Percentiles rank a stretch among this genome's conserved stretches.
Conservation (phyloP, 2,888 invertebrate species). For the Athalia circularis region DNA sequence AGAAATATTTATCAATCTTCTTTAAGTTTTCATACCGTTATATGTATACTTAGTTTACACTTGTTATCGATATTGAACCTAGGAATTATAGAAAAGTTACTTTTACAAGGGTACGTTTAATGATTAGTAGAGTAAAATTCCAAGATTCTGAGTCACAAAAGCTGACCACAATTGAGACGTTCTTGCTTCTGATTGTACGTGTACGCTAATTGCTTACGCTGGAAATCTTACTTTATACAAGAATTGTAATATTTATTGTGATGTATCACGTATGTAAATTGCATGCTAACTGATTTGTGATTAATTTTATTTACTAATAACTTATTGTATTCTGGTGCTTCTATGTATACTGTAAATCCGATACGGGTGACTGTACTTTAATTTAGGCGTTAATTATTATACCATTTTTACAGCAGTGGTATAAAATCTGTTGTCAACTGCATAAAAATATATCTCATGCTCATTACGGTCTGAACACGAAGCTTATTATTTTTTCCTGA, state of each 20-base stretch:
- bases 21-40: not conserved
- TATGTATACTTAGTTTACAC: not conserved
- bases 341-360: no score
- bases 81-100: not conserved
- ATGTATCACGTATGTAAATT: not conserved
- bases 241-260: not conserved
- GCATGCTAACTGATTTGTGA: not conserved
- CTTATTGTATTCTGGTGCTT: no score
- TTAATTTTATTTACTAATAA: no score
- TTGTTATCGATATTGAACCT: not conserved
- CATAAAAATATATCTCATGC: no score
- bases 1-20: not conserved
- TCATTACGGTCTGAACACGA: no score
- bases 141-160: not conserved
- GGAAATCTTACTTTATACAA: not conserved
- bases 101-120: not conserved
- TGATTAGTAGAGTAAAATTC: not conserved
- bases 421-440: no score
- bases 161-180: not conserved
- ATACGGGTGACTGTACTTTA: no score
- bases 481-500: no score
- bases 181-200: not conserved
- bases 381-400: no score
- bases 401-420: no score
- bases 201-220: not conserved